Conservation (phyloP, 1,140 invertebrate species). For the Chionoecetes opilio region DNA sequence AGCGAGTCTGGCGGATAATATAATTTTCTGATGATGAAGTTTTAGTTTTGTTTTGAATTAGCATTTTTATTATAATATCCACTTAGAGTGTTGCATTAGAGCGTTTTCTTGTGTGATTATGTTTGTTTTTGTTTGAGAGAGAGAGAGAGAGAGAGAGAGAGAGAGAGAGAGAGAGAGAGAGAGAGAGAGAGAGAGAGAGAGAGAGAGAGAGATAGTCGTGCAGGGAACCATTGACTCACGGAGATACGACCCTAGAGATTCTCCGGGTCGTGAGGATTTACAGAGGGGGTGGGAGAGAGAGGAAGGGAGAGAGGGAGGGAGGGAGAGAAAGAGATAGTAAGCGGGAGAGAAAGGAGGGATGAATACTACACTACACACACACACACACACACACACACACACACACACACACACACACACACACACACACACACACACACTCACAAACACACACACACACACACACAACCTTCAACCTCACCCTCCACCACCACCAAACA, state of each 20-base stretch:
- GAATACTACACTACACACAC: too few species aligned
- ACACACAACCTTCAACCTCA: too few species aligned
- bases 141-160: conserved; percentile 46
- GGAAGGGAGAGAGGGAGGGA: neutral
- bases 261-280: neutral
- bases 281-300: neutral
- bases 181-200: conserved; percentile 42
- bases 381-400: too few species aligned
- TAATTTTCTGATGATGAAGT: too few species aligned
- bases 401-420: too few species aligned
- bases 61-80: neutral
- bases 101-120: neutral
- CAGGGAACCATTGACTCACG: neutral
- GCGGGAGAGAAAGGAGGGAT: neutral
- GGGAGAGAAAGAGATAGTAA: neutral
- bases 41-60: too few species aligned
- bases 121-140: neutral
- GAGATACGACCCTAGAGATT: neutral
- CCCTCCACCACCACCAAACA: too few species aligned
- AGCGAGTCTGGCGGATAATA: neutral
- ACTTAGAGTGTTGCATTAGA: too few species aligned
- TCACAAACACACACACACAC: too few species aligned
- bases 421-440: too few species aligned
- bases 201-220: neutral
- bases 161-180: conserved; percentile 46